Base-by-base conservation (phyloP, 2,888 invertebrate genomes). In the Cinara cedri region DNA sequence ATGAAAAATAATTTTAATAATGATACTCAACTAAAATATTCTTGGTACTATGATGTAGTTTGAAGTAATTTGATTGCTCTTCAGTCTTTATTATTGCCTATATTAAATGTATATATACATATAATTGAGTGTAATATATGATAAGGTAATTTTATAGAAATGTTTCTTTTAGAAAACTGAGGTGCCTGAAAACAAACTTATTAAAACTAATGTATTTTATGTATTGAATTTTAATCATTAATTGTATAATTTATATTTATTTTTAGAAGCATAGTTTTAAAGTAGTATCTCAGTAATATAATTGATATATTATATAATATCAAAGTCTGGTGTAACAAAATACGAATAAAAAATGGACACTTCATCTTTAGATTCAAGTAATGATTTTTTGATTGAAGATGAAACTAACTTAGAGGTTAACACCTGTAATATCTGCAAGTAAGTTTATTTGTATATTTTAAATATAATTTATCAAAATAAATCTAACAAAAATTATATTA, bases 371-470 rank as follows among this genome's bases (percentile, higher is more conserved):
- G 66, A 81, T n/a, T 57, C 71, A 26, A 74, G 72, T 63, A 75
- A 80, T 81, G 57, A 80, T 51, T 76, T 66, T 65, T 60, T 72
- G 72, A 81, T 81, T 70, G 81, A 81, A 76, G 78, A 81, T 57
- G 81, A 81, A 42, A 68, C 44, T 13, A 62, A 46, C 26, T 78
- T 71, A 13, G 66, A 81, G 16, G 42, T 21, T 49, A 78, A 78
- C 13, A 70, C 49, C 57, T 76, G 78, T 72, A 57, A 57, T 55
- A 63, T 82, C 81, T 85, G 85, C 82, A 83, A 84, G 78, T 70
- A 60, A 60, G 78, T 62, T 49, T 13, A 13, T 42, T 68, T 21
- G 26, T 42, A n/a, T 16, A 44, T 49, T 10, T 68, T 46, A 34
- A 34, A 16, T 62, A 34, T 68, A 3, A 3, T 21, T 80, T 84